Base-by-base conservation (phyloP, 2,888 invertebrate genomes). In the Temnothorax ravouxi region DNA sequence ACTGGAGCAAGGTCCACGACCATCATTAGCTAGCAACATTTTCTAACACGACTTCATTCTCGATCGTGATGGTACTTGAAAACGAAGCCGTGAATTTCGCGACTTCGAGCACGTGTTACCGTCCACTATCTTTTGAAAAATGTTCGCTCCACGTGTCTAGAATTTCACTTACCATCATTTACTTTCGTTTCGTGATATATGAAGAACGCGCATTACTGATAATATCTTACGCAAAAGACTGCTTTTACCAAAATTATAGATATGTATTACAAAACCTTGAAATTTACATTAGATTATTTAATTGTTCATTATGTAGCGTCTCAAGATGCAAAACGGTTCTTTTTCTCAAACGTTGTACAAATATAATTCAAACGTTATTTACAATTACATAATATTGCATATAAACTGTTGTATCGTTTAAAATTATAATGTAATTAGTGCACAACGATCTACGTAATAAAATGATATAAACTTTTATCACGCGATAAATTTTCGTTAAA, bases 1-100 rank as follows among this genome's bases (percentile, higher is more conserved):
- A 88, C 83, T 90, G 87, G 89, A 86, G 85, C 90, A 90, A 90
- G 89, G 89, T 90, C 87, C 84, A 83, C 86, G 88, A 72, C 74
- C 71, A 85, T 82, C 83, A 83, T 86, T 88, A 88, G 84, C 86
- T 88, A 90, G 86, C 79, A 77, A 67, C 67, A 44, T 62, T 56
- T 56, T 54, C 29, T 21, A 21, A 54, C 8, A 18, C 9, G 15
- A 5, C 15, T 74, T 29, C 50, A 21, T 64, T 76, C 13, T 54
- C 41, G 67, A 56, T 56, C 21, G 29, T 44, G 38, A 54, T n/a
- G n/a, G n/a, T 54, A 54, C 25, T 77, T 38, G 18, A 62, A 62
- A 50, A 25, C 38, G 38, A 76, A 76, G 29, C 18, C 5, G n/a
- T 54, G 25, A 25, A 4, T 29, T 66, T 50, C 21, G 47, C 18